phyloP scores from a whole-genome alignment of 2,888 invertebrate species.

The Drosophila greeni region DNA sequence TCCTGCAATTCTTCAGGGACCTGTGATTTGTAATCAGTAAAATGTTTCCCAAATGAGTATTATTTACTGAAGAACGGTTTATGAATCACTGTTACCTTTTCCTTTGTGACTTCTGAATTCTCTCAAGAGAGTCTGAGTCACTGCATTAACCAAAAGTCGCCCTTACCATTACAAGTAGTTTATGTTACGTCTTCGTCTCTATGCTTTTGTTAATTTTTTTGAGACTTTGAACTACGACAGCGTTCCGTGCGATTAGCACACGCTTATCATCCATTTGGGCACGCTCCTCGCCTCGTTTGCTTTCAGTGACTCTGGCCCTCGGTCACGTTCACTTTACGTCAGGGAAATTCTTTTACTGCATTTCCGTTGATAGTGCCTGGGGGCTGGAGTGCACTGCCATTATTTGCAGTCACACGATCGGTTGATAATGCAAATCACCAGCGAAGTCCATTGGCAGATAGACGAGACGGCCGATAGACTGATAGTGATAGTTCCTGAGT shows the following conservation, averaged over 20 bases:
- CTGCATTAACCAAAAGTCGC: neutral
- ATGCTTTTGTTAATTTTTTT: constrained; percentile 5
- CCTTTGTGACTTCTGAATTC: neutral
- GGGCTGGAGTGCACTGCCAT: constrained; percentile 17
- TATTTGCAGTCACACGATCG: constrained; percentile 24
- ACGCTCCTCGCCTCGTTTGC: constrained; percentile 21
- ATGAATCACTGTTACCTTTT: neutral
- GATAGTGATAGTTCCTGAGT: constrained; percentile 10
- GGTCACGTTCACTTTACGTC: constrained; percentile 34
- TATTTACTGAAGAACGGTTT: neutral
- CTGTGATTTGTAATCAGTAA: no score
- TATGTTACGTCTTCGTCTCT: neutral
- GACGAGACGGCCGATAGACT: constrained; percentile 36
- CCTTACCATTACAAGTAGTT: neutral
- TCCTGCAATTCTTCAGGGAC: no score
- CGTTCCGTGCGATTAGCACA: constrained; percentile 27
- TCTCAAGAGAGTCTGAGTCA: neutral
- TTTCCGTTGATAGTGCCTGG: constrained; percentile 44
- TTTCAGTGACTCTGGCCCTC: constrained; percentile 18
- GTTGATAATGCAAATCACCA: constrained; percentile 43
- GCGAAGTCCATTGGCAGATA: constrained; percentile 53
- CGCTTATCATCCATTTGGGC: constrained; percentile 28
- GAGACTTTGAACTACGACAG: constrained; percentile 22
- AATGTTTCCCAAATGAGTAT: neutral
- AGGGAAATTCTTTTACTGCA: constrained; percentile 39